Percentiles rank a stretch among this genome's conserved stretches.
Evolutionary conservation across 2,113 vertebrate genomes (phyloP).

Genomic region (Lathamus discolor): DNA sequence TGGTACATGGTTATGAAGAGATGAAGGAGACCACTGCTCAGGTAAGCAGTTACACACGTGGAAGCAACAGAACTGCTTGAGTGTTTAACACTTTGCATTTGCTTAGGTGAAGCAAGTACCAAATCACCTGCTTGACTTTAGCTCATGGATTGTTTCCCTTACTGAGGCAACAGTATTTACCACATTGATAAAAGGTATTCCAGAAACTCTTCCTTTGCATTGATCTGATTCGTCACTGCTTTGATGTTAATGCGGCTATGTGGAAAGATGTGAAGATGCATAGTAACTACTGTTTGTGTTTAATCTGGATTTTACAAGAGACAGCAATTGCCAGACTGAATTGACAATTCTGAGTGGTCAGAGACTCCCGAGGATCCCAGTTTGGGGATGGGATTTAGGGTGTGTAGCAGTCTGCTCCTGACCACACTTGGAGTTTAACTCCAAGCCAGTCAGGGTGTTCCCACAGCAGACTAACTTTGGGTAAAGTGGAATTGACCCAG

Average conservation of each 20-base stretch:
- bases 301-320: not conserved
- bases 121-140: not conserved
- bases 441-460: not conserved
- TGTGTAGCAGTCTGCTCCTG: not conserved
- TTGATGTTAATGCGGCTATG: not conserved
- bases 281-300: not conserved
- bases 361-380: not conserved
- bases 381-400: not conserved
- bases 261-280: not conserved
- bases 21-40: not conserved
- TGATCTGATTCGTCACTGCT: not conserved
- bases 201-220: not conserved
- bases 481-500: not conserved
- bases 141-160: not conserved
- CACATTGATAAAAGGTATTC: not conserved
- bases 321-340: not conserved
- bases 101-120: not conserved
- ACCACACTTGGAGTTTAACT: not conserved
- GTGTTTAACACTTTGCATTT: not conserved
- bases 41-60: not conserved
- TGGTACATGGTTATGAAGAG: not conserved
- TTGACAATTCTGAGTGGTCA: not conserved
- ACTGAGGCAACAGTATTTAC: not conserved
- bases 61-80: not conserved
- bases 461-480: not conserved